Percentiles rank a stretch among this genome's conserved stretches.
Conservation (phyloP, 2,797 vertebrate species). For the Crenuchus spilurus region DNA sequence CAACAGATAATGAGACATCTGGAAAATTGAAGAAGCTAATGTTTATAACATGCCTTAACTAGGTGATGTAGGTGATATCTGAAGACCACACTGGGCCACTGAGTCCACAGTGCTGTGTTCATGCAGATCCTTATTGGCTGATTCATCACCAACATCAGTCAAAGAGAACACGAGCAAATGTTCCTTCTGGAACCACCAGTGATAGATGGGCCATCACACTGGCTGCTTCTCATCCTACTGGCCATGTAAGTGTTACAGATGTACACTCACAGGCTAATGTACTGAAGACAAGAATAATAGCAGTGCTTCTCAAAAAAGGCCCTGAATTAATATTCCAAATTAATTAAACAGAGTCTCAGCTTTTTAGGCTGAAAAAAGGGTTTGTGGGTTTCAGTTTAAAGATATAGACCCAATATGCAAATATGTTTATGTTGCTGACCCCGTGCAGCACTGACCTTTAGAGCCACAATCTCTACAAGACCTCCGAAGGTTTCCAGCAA, state of each 20-base stretch:
- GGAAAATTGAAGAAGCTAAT: too few relatives aligned
- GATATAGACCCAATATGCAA: too few relatives aligned
- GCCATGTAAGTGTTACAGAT: background rate
- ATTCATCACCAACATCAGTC: background rate
- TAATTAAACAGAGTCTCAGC: too few relatives aligned
- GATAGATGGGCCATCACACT: background rate
- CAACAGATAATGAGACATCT: too few relatives aligned
- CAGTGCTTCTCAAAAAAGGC: background rate
- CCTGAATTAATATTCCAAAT: background rate
- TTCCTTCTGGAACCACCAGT: background rate
- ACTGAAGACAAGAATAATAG: slow-evolving; percentile 11
- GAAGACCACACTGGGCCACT: background rate
- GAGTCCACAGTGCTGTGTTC: background rate
- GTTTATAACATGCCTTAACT: too few relatives aligned
- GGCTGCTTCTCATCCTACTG: background rate
- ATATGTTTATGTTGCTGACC: too few relatives aligned
- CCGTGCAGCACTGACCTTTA: too few relatives aligned
- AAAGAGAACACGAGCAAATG: background rate
- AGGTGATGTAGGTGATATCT: too few relatives aligned
- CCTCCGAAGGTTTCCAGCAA: too few relatives aligned
- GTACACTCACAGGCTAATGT: background rate
- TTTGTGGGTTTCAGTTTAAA: too few relatives aligned
- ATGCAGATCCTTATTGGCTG: background rate
- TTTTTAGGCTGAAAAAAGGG: too few relatives aligned
- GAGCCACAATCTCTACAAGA: too few relatives aligned